Evolutionary conservation across 2,797 vertebrate species (phyloP), one percentile per base, ranked within the genome.

Genomic region (Halcyon chelicuti): DNA sequence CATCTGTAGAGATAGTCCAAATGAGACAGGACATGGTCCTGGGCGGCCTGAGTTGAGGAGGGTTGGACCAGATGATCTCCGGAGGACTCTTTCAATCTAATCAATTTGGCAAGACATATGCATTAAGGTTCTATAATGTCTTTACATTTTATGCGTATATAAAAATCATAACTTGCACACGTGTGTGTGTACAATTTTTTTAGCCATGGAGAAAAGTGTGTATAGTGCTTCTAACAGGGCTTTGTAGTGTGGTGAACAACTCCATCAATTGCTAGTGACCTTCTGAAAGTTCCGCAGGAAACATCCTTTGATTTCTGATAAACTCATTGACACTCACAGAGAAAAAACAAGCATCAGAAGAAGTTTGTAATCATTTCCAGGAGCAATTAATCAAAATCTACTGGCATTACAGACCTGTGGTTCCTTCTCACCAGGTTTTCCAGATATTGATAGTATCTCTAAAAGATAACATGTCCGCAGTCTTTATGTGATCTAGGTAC

Each of bases 391-490:
- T 14, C 22, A 49, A 62, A 81, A 74, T 19, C 33, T 54, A 2
- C 12, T 12, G 47, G 18, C 22, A 20, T 65, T 42, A 29, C 6
- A 82, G 25, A 57, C 8, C 16, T 1, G 0, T 14, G 19, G 2
- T 17, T 76, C 33, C 11, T 49, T 71, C n/a, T 46, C 0, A 0
- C 8, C 3, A 52, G 14, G 1, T 17, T 21, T 55, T 26, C 22
- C 40, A 60, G 40, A 12, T 31, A 4, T 31, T 71, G 51, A 10
- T 29, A 80, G 28, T 2, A 49, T 35, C 26, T 16, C 42, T 17
- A n/a, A 31, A 68, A 62, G 21, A 29, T 31, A 65, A 35, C 0
- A 0, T 44, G 33, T 20, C 18, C 28, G 14, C 20, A 46, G 0
- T 9, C 4, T 3, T 42, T 12, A 26, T 47, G 13, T 21, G 29